Percentiles rank a stretch among this genome's conserved stretches.
Conservation (phyloP, 1,140 invertebrate species). For the Whitmania pigra region DNA sequence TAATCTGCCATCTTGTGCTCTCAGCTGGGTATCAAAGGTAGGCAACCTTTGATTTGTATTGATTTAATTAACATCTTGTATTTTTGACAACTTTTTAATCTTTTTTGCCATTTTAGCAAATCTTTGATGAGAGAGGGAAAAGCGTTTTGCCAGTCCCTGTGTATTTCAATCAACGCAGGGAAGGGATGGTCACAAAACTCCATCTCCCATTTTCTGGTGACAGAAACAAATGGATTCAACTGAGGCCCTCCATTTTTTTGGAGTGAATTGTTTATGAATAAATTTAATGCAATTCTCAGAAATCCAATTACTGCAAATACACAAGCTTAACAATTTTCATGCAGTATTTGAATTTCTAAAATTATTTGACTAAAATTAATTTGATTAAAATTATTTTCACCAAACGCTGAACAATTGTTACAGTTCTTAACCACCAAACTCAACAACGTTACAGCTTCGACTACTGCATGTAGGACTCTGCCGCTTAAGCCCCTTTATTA, state of each 20-base stretch:
- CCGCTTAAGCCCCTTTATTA: too few relatives aligned
- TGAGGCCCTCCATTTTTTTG: not conserved
- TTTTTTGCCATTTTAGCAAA: conserved; percentile 15
- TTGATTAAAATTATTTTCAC: too few relatives aligned
- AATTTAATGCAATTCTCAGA: too few relatives aligned
- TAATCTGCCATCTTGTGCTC: conserved; percentile 48
- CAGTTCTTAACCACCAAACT: too few relatives aligned
- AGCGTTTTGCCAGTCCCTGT: conserved; percentile 13
- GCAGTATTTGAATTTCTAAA: too few relatives aligned
- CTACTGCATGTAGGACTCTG: too few relatives aligned
- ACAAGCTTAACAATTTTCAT: too few relatives aligned
- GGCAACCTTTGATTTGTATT: too few relatives aligned
- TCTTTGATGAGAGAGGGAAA: conserved; percentile 22
- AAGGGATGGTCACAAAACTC: not conserved
- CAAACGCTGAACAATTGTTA: too few relatives aligned
- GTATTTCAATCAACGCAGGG: not conserved
- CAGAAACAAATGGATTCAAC: conserved; percentile 5
- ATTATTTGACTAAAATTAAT: too few relatives aligned
- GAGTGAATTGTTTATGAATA: not conserved
- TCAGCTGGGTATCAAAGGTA: conserved; percentile 54
- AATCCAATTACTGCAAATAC: too few relatives aligned
- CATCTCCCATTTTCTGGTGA: not conserved
- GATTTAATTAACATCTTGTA: conserved; percentile 15
- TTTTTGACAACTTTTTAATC: not conserved
- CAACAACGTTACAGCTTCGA: too few relatives aligned